phyloP scores from a whole-genome alignment of 2,797 vertebrate species.

The Peromyscus melanophrys region DNA sequence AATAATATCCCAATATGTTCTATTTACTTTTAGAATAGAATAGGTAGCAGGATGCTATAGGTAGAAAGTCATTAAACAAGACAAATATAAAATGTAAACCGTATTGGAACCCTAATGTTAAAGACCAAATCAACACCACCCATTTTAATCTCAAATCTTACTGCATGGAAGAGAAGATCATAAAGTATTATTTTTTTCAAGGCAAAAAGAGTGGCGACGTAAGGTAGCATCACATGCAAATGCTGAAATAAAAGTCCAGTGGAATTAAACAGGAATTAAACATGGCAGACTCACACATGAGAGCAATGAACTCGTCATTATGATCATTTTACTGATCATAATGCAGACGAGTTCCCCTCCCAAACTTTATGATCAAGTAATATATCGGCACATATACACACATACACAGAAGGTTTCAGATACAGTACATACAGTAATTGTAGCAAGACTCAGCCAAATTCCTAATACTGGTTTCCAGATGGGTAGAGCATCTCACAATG shows the following conservation, averaged over 20 bases:
- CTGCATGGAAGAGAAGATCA: constrained; percentile 33
- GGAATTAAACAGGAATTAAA: constrained; percentile 38
- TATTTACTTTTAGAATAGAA: not conserved
- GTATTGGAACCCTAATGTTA: constrained; percentile 52
- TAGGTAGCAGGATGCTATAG: constrained; percentile 76
- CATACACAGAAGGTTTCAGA: constrained; percentile 17
- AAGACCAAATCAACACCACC: not conserved
- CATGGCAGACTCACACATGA: constrained; percentile 57
- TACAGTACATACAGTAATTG: constrained; percentile 64
- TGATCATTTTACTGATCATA: constrained; percentile 74
- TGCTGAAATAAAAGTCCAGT: constrained; percentile 69
- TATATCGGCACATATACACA: constrained; percentile 49
- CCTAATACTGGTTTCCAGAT: constrained; percentile 63
- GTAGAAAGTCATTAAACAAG: constrained; percentile 73
- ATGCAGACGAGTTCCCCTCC: constrained; percentile 29
- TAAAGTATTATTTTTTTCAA: constrained; percentile 58
- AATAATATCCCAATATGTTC: constrained; percentile 43
- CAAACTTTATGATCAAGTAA: constrained; percentile 56
- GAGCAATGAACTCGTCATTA: constrained; percentile 68
- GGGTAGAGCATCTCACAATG: constrained; percentile 87
- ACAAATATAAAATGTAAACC: not conserved
- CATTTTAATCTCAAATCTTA: constrained; percentile 51
- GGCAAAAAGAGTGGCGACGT: constrained; percentile 38
- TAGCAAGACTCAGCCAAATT: constrained; percentile 65
- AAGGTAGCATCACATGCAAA: constrained; percentile 70